Evolutionary conservation across 2,113 vertebrate genomes (phyloP).

Genomic region (Podarcis cretensis): DNA sequence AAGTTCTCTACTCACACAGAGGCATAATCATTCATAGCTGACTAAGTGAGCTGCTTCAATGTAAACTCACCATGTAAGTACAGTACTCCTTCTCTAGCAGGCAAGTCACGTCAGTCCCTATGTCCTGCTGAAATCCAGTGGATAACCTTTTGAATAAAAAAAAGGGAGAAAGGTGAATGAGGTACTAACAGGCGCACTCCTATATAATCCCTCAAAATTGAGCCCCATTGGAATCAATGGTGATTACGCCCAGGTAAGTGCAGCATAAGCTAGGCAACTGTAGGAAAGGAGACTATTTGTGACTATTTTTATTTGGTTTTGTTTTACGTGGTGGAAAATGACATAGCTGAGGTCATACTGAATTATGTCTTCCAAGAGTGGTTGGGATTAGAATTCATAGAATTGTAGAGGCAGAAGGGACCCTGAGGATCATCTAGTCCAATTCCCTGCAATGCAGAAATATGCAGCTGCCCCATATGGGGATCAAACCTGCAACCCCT

Average conservation of each 20-base stretch:
- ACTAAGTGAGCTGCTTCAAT: not conserved
- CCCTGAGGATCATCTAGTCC: too few species aligned
- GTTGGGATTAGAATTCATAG: not conserved
- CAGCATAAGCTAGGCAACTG: not conserved
- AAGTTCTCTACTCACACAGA: not conserved
- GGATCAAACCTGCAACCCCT: too few species aligned
- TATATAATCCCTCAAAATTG: not conserved
- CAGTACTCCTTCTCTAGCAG: not conserved
- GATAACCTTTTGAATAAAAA: not conserved
- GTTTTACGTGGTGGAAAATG: not conserved
- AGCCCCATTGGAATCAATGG: not conserved
- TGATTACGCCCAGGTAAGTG: not conserved
- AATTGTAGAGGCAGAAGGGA: too few species aligned
- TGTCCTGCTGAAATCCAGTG: not conserved
- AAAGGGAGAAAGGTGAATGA: not conserved
- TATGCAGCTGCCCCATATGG: too few species aligned
- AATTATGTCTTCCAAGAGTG: not conserved
- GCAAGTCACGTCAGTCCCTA: not conserved
- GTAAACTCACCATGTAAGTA: not conserved
- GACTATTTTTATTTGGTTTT: not conserved
- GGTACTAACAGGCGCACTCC: not conserved
- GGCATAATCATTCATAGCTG: not conserved
- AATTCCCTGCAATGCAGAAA: too few species aligned
- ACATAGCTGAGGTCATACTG: not conserved
- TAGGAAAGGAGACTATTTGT: not conserved